Evolutionary conservation across 2,797 vertebrate species (phyloP).

Genomic region (Pteropus rufus): DNA sequence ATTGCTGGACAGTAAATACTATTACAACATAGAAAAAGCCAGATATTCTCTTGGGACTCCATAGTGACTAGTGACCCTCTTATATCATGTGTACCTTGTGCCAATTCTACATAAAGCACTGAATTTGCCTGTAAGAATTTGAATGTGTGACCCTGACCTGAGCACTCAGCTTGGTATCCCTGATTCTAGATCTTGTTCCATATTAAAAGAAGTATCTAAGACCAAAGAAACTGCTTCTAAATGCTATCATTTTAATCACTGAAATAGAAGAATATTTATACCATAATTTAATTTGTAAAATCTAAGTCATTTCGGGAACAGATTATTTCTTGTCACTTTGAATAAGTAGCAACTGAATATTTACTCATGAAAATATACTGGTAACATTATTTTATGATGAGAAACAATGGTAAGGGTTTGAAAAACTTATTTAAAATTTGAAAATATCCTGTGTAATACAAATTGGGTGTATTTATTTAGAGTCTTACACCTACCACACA

Average conservation of each 20-base stretch:
- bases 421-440: background rate
- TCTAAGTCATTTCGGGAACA: background rate
- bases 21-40: background rate
- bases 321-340: background rate
- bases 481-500: background rate
- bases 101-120: background rate
- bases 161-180: background rate
- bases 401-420: background rate
- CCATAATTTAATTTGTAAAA: background rate
- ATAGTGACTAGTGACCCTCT: background rate
- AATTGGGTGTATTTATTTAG: background rate
- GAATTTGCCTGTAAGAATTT: background rate
- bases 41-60: background rate
- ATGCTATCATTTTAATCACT: background rate
- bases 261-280: background rate
- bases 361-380: background rate
- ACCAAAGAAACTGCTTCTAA: background rate
- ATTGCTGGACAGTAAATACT: background rate
- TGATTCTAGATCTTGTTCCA: background rate
- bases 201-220: background rate
- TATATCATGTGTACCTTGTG: accelerated
- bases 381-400: background rate
- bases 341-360: background rate
- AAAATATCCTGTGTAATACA: background rate
- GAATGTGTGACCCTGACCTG: background rate